Percentiles rank a stretch among this genome's conserved stretches.
These are phyloP conservation scores for Lagorchestes hirsutus DNA, from an alignment of 2,797 vertebrate species.

Conservation along the genomic window DNA sequence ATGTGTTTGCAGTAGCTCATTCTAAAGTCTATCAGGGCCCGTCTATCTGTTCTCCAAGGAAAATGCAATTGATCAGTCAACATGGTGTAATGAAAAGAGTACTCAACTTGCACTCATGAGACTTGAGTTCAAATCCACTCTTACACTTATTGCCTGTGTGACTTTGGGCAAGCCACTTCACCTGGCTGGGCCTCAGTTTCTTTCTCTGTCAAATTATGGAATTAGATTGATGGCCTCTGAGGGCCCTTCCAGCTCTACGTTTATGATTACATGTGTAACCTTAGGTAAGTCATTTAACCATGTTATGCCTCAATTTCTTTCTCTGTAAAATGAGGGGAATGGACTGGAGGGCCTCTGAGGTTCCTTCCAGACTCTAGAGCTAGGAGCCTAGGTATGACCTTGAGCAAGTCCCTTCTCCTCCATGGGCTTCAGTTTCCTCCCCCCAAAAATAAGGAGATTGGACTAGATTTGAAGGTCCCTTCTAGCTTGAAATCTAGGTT, in stretches of 20 bases:
- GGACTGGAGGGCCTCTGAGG: neutral
- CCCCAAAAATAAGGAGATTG: neutral
- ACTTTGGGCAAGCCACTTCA: neutral
- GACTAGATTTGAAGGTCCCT: neutral
- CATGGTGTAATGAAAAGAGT: neutral
- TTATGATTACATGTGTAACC: neutral
- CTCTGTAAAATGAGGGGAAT: neutral
- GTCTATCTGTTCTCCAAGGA: slow-evolving; percentile 32
- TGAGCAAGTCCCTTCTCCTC: neutral
- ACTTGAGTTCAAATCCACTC: too few species aligned
- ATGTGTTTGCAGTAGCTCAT: neutral
- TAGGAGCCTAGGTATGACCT: neutral
- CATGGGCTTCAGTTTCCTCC: neutral
- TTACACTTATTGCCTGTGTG: neutral
- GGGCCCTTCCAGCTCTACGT: neutral
- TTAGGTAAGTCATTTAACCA: neutral
- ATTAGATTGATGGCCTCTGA: neutral
- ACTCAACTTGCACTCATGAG: neutral
- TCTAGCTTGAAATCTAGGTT: neutral
- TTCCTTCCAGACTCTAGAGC: neutral
- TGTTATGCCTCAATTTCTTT: neutral
- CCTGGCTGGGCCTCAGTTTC: neutral
- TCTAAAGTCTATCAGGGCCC: slow-evolving; percentile 25
- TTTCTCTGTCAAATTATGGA: neutral
- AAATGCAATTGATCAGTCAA: neutral